A percentile compares a stretch with the other conserved stretches of the same genome.
phyloP scores from a whole-genome alignment of 2,113 vertebrate species.

The Ophiodon elongatus region DNA sequence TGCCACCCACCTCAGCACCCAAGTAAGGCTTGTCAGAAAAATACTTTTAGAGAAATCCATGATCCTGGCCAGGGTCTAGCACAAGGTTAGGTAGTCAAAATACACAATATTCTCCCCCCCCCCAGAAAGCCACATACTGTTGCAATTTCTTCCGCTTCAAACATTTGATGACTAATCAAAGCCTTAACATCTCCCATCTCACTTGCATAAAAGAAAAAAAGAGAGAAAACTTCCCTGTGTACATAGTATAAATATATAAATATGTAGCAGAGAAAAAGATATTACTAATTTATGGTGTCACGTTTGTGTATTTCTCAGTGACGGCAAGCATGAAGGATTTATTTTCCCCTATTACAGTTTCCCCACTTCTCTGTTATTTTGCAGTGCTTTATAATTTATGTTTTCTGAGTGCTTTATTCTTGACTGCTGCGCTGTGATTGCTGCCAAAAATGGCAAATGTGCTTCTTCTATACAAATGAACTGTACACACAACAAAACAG shows the following conservation, averaged over 20 bases:
- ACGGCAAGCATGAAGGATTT: conserved; percentile 84
- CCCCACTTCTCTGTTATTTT: conserved; percentile 76
- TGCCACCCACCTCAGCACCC: conserved; percentile 36
- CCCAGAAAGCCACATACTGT: conserved; percentile 36
- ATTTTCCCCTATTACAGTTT: conserved; percentile 71
- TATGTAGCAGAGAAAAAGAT: conserved; percentile 80
- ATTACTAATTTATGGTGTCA: conserved; percentile 85
- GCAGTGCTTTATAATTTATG: conserved; percentile 82
- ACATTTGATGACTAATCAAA: conserved; percentile 76
- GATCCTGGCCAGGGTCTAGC: conserved; percentile 45
- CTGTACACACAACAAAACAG: conserved; percentile 66
- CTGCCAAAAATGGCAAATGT: conserved; percentile 79
- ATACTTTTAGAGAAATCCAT: conserved; percentile 61
- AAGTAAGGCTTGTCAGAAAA: conserved; percentile 65
- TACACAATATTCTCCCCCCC: not conserved
- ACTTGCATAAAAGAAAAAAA: conserved; percentile 32
- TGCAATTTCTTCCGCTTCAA: conserved; percentile 42
- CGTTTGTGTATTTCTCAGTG: conserved; percentile 79
- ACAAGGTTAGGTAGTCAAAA: conserved; percentile 61
- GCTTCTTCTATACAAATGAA: conserved; percentile 78
- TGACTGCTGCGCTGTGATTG: conserved; percentile 78
- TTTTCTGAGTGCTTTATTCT: conserved; percentile 82
- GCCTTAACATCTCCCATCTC: conserved; percentile 81
- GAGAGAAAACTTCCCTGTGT: conserved; percentile 68
- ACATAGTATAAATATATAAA: conserved; percentile 88